Percentiles rank a stretch among this genome's conserved stretches.
phyloP scores from a whole-genome alignment of 2,113 vertebrate genomes.

The Oryzias javanicus region DNA sequence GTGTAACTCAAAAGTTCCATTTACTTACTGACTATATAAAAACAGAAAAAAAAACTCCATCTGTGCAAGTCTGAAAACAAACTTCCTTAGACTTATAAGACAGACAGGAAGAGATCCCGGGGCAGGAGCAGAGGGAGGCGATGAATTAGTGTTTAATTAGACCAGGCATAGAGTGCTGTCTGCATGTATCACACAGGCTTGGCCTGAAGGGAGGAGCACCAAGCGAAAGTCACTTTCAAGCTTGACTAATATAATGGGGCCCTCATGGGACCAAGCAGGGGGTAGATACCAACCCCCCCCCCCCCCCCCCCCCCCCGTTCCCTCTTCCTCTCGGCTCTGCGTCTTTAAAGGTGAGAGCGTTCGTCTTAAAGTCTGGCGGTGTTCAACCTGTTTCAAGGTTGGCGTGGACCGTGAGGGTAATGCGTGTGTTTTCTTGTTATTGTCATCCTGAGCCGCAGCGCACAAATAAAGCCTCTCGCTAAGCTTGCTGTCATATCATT shows the following conservation, averaged over 20 bases:
- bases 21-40: neutral
- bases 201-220: constrained; percentile 47
- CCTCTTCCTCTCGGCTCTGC: constrained; percentile 5
- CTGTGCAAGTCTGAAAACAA: constrained; percentile 22
- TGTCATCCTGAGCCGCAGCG: constrained; percentile 28
- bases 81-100: constrained; percentile 18
- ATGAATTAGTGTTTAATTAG: constrained; percentile 62
- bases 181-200: constrained; percentile 43
- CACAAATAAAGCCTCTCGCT: constrained; percentile 36
- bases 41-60: neutral
- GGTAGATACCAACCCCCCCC: constrained; percentile 19
- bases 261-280: constrained; percentile 34
- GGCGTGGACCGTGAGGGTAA: constrained; percentile 28
- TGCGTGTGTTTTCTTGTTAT: constrained; percentile 17
- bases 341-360: constrained; percentile 8
- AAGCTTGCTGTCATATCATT: constrained; percentile 66
- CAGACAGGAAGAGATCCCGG: constrained; percentile 23
- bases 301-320: constrained; percentile 2
- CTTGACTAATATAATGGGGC: constrained; percentile 58
- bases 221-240: constrained; percentile 73
- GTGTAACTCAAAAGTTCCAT: neutral
- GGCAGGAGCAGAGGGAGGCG: constrained; percentile 25
- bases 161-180: constrained; percentile 38
- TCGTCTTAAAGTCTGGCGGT: constrained; percentile 4
- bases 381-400: constrained; percentile 49